Percentiles rank a stretch among this genome's conserved stretches.
phyloP scores from a whole-genome alignment of 2,888 invertebrate genomes.

The Meliscaeva auricollis region DNA sequence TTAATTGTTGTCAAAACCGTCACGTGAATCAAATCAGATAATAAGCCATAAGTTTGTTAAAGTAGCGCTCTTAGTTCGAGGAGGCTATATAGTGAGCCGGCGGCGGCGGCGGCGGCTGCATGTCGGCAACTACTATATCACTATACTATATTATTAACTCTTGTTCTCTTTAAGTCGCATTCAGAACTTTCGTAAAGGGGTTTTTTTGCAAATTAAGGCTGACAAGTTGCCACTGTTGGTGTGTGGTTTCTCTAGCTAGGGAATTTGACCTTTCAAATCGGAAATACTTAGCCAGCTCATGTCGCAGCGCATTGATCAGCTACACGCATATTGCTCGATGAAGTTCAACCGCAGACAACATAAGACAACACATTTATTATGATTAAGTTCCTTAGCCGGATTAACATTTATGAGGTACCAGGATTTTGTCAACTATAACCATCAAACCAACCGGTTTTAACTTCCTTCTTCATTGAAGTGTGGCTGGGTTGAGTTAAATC shows the following conservation, averaged over 20 bases:
- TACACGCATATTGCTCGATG: conserved; percentile 42
- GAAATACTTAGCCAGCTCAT: conserved; percentile 63
- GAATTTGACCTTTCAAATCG: conserved; percentile 72
- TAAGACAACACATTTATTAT: neutral
- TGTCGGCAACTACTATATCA: neutral
- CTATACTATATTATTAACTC: neutral
- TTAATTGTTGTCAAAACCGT: conserved; percentile 64
- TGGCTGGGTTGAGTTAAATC: conserved; percentile 24
- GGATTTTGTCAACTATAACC: conserved; percentile 59
- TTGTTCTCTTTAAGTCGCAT: conserved; percentile 5
- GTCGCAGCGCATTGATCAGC: conserved; percentile 37
- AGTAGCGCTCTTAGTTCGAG: conserved; percentile 13
- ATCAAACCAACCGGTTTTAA: conserved; percentile 50
- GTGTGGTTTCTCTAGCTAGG: conserved; percentile 16
- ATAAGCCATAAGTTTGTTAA: conserved; percentile 40
- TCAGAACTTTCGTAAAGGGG: conserved; percentile 37
- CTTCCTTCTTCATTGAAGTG: conserved; percentile 60
- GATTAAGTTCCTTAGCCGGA: conserved; percentile 35
- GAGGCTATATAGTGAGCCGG: conserved; percentile 6
- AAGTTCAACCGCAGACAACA: conserved; percentile 64
- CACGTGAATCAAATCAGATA: conserved; percentile 64
- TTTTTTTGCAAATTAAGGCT: conserved; percentile 66
- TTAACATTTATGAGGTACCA: conserved; percentile 41
- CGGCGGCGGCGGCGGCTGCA: neutral
- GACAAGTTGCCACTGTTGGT: conserved; percentile 57